Evolutionary conservation across 2,888 invertebrate species (phyloP).

Genomic region (Ganaspis brasiliensis): DNA sequence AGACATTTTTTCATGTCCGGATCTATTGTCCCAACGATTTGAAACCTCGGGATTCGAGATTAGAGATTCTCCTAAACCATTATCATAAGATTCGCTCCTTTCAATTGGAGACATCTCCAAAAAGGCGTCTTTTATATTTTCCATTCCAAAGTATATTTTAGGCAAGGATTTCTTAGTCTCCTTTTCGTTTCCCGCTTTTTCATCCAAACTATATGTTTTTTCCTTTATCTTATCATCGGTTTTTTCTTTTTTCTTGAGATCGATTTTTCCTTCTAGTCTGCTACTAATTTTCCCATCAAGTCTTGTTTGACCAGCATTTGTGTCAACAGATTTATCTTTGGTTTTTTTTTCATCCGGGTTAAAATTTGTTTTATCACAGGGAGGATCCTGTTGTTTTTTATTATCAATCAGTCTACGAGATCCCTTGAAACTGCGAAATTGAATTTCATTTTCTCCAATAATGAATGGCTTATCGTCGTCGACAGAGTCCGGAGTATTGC

Average conservation of each 20-base stretch:
- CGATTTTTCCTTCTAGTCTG: not conserved
- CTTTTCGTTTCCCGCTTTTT: not conserved
- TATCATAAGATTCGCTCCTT: constrained; percentile 17
- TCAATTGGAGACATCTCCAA: constrained; percentile 38
- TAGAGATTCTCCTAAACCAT: constrained; percentile 28
- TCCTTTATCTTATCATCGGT: not conserved
- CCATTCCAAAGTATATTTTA: constrained; percentile 53
- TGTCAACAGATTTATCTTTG: constrained; percentile 2
- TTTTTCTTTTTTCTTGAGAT: not conserved
- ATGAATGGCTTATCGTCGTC: constrained; percentile 19
- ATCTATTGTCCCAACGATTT: constrained; percentile 31
- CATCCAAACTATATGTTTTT: not conserved
- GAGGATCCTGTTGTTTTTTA: not conserved
- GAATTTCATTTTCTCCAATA: constrained; percentile 11
- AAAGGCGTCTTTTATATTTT: constrained; percentile 43
- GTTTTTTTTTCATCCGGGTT: not conserved
- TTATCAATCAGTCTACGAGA: not conserved
- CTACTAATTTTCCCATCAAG: not conserved
- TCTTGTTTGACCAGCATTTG: not conserved
- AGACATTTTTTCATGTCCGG: not conserved
- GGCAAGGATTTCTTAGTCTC: constrained; percentile 31
- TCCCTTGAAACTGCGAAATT: constrained; percentile 2
- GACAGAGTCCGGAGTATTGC: constrained; percentile 67
- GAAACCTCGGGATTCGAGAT: constrained; percentile 32
- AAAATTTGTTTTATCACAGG: not conserved